A percentile compares a stretch with the other conserved stretches of the same genome.
phyloP scores from a whole-genome alignment of 2,113 vertebrate species.

The Pteropus alecto region DNA sequence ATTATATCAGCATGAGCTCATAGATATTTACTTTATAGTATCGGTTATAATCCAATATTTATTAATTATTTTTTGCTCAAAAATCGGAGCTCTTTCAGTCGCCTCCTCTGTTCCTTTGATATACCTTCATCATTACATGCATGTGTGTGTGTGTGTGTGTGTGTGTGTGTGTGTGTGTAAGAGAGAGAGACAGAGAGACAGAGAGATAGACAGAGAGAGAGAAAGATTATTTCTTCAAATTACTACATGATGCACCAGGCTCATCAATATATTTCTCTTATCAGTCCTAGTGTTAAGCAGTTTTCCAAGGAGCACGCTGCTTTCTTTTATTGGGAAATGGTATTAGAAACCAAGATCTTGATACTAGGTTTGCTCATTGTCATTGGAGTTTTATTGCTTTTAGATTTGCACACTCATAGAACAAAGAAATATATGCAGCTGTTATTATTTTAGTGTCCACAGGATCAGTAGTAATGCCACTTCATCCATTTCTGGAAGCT shows the following conservation, averaged over 20 bases:
- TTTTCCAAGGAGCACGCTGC: not conserved
- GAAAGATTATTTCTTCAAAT: not conserved
- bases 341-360: not conserved
- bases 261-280: not conserved
- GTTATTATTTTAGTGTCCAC: not conserved
- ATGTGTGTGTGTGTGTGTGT: not conserved
- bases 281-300: not conserved
- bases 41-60: not conserved
- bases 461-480: not conserved
- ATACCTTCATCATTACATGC: not conserved
- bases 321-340: not conserved
- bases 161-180: not conserved
- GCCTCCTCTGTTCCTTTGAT: not conserved
- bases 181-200: not conserved
- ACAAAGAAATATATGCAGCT: not conserved
- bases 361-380: not conserved
- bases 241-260: not conserved
- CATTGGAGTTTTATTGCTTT: not conserved
- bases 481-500: not conserved
- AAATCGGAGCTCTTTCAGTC: not conserved
- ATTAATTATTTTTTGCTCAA: not conserved
- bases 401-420: not conserved
- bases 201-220: not conserved
- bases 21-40: not conserved
- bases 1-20: not conserved